Conservation (phyloP, 2,888 invertebrate species). For the Syrphus vitripennis region DNA sequence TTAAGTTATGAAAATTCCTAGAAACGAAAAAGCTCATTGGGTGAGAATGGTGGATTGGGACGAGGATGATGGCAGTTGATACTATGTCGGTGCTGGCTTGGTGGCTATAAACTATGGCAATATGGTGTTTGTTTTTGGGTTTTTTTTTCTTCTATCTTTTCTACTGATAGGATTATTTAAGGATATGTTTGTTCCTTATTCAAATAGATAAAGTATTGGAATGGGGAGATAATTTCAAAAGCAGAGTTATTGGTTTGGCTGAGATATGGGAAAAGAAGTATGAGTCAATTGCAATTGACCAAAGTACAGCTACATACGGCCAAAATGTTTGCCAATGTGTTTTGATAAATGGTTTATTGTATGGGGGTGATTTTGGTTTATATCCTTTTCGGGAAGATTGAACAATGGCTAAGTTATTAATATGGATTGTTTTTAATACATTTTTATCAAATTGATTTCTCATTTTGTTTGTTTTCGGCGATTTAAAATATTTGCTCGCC, state of each 20-base stretch:
- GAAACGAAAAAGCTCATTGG: slow-evolving; percentile 44
- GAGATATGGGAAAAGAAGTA: too few species aligned
- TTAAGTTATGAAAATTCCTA: slow-evolving; percentile 71
- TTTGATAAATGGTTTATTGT: too few species aligned
- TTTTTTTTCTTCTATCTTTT: slow-evolving; percentile 8
- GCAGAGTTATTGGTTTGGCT: background rate
- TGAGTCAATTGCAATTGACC: too few species aligned
- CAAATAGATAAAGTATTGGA: background rate
- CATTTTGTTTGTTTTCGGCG: too few species aligned
- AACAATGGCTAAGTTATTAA: too few species aligned
- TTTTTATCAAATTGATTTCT: too few species aligned
- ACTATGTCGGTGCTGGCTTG: background rate
- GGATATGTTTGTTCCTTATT: slow-evolving; percentile 18
- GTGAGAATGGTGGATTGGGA: background rate
- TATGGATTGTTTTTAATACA: too few species aligned
- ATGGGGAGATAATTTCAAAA: background rate
- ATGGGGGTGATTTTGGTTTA: too few species aligned
- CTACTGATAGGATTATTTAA: slow-evolving; percentile 23
- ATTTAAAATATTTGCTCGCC: too few species aligned
- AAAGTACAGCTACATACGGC: too few species aligned
- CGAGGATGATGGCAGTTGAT: background rate
- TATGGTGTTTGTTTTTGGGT: background rate
- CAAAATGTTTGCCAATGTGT: too few species aligned
- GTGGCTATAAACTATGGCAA: background rate
- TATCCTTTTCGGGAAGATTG: too few species aligned